A percentile compares a stretch with the other conserved stretches of the same genome.
phyloP scores from a whole-genome alignment of 2,888 invertebrate genomes.

The Lucinisca nassula region DNA sequence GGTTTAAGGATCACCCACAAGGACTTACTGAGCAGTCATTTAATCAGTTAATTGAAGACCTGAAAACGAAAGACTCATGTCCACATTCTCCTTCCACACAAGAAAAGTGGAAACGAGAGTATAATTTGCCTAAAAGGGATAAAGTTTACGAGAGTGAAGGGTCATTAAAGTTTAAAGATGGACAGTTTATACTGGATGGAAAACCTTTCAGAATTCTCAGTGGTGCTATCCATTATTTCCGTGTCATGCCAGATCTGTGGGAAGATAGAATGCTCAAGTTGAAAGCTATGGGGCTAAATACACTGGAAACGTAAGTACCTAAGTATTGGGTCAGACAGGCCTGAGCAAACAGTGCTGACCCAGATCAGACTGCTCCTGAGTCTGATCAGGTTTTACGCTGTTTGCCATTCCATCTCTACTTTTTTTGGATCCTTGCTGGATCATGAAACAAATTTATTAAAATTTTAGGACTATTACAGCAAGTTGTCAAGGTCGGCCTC shows the following conservation, averaged over 20 bases:
- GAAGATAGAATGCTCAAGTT: slow-evolving; percentile 82
- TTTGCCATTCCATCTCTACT: too few species aligned
- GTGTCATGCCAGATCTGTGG: slow-evolving; percentile 84
- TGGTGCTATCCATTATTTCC: slow-evolving; percentile 86
- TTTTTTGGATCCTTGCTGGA: too few species aligned
- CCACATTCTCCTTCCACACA: neutral
- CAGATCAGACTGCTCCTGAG: too few species aligned
- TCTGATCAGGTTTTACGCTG: too few species aligned
- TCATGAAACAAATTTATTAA: too few species aligned
- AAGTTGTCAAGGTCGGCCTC: too few species aligned
- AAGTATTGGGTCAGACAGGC: too few species aligned
- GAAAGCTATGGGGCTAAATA: slow-evolving; percentile 85
- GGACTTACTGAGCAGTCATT: neutral
- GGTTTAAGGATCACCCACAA: neutral
- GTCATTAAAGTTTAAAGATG: slow-evolving; percentile 68
- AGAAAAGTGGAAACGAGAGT: neutral
- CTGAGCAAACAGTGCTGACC: too few species aligned
- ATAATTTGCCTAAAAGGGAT: neutral
- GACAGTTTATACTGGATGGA: slow-evolving; percentile 80
- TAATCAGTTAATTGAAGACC: neutral
- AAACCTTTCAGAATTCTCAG: slow-evolving; percentile 81
- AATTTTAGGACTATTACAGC: too few species aligned
- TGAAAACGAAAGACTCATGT: neutral
- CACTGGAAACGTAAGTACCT: slow-evolving; percentile 86
- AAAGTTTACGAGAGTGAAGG: slow-evolving; percentile 45